Base-by-base conservation (phyloP, 2,888 invertebrate genomes). In the Proisotoma minuta region DNA sequence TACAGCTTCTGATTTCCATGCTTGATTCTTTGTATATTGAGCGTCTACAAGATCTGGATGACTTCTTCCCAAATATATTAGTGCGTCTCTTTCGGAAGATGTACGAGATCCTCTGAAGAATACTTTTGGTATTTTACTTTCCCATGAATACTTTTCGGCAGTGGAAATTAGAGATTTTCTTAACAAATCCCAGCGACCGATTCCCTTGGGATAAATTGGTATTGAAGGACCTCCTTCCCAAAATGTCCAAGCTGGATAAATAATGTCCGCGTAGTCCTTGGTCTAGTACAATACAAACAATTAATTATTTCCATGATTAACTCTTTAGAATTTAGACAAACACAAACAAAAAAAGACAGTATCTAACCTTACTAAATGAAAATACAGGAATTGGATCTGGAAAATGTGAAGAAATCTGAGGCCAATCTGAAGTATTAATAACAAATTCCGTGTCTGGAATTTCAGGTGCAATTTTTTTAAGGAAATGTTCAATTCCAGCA, bases 191-290 rank as follows among this genome's bases (percentile, higher is more conserved):
- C 97, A 98, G 47, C 94, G 82, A 0, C 96, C 97, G 68, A 97
- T 85, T 22, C 97, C 97, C 58, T 85, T 87, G 0, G 97, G 97
- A 79, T 96, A 95, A 10, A 95, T 80, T 39, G 88, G 85, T 73
- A 97, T 96, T 0, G 97, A 96, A 15, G 98, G 98, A 0, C 98
- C 98, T 26, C 97, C 97, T 79, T 93, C 93, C 95, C 96, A 95
- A 78, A 98, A 98, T 43, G 93, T 87, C 97, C 97, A 98, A 0
- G 96, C 91, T 26, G 82, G 82, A 60, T 82, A 82, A 86, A 90
- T 89, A 65, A 98, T 92, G 76, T 98, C 98, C 77, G 83, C 82
- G 78, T 91, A 90, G 34, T 91, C 86, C 47, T 77, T 75, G 0
- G 89, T 87, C 87, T 82, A 68, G 26, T n/a, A n/a, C n/a, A n/a